These are phyloP conservation scores for Sussaba pulchella DNA, from an alignment of 2,888 invertebrate genomes.

Conservation along the genomic window DNA sequence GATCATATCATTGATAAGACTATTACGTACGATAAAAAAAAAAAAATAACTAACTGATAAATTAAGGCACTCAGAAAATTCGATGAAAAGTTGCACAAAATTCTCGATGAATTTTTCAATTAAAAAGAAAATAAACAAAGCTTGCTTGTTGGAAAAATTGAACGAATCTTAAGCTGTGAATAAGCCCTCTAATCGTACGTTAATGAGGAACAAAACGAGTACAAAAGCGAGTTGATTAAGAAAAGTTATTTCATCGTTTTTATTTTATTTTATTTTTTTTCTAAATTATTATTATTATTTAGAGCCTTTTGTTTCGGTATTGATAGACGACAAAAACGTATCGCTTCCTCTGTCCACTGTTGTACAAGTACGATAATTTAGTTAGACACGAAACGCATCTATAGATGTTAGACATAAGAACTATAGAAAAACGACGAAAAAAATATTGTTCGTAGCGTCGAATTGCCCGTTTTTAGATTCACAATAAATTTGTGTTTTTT, in stretches of 20 bases:
- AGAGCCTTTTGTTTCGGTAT: slow-evolving; percentile 10
- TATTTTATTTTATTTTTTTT: slow-evolving; percentile 24
- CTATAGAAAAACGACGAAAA: slow-evolving; percentile 7
- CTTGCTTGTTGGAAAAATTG: slow-evolving; percentile 3
- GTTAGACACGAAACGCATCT: slow-evolving; percentile 54
- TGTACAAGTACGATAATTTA: slow-evolving; percentile 47
- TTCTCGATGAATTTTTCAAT: slow-evolving; percentile 15
- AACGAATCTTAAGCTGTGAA: slow-evolving; percentile 24
- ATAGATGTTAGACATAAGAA: slow-evolving; percentile 54
- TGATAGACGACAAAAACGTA: slow-evolving; percentile 32
- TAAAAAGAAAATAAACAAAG: not conserved
- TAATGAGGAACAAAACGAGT: slow-evolving; percentile 58
- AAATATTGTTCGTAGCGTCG: slow-evolving; percentile 28
- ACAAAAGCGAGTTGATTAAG: slow-evolving; percentile 63
- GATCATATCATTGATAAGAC: slow-evolving; percentile 16
- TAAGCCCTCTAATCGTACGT: slow-evolving; percentile 45
- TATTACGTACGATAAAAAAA: slow-evolving; percentile 28
- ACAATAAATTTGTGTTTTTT: not conserved
- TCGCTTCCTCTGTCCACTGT: slow-evolving; percentile 58
- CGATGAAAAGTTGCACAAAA: slow-evolving; percentile 15
- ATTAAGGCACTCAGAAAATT: slow-evolving; percentile 26
- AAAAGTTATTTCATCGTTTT: slow-evolving; percentile 21
- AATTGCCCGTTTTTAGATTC: slow-evolving; percentile 34
- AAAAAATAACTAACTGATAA: slow-evolving; percentile 11
- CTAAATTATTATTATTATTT: not conserved